Conservation (phyloP, 30 jellyfish, hydroid and myxozoan genomes). For the Haliclystus octoradiatus region DNA sequence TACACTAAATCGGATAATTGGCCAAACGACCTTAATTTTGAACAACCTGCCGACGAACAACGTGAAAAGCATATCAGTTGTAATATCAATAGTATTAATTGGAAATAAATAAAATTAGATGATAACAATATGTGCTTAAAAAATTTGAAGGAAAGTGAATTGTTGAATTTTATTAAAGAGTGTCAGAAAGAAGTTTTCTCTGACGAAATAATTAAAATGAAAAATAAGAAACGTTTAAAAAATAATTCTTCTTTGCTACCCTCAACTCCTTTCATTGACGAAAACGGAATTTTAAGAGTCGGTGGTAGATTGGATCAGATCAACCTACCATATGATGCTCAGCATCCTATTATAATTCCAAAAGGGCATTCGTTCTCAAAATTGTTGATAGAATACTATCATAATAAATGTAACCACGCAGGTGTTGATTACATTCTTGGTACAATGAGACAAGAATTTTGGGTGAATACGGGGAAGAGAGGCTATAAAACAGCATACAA, state of each 20-base stretch:
- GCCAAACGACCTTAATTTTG: no score
- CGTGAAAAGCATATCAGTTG: no score
- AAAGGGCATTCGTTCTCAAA: conserved; percentile 12
- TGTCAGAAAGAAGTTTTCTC: no score
- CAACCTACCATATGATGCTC: conserved; percentile 17
- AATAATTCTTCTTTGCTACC: conserved; percentile 6
- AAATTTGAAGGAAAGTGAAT: no score
- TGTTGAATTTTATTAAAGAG: no score
- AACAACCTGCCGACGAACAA: no score
- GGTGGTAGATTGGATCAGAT: conserved; percentile 27
- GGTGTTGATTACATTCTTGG: conserved; percentile 21
- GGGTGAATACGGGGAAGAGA: conserved; percentile 35
- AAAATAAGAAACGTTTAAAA: conserved; percentile 23
- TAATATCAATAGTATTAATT: no score
- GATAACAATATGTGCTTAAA: no score
- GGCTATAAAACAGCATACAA: conserved; percentile 11
- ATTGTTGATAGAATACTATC: conserved; percentile 24
- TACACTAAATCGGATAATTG: background rate
- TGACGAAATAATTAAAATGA: no score
- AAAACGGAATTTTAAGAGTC: conserved; percentile 23
- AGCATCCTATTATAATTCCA: conserved; percentile 25
- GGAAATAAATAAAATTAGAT: no score
- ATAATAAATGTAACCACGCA: conserved; percentile 11
- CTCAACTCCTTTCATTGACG: conserved; percentile 26
- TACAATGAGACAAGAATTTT: conserved; percentile 21